These are phyloP conservation scores for Pseudomyrmex cubaensis DNA, from an alignment of 1,140 invertebrate genomes.

Conservation along the genomic window DNA sequence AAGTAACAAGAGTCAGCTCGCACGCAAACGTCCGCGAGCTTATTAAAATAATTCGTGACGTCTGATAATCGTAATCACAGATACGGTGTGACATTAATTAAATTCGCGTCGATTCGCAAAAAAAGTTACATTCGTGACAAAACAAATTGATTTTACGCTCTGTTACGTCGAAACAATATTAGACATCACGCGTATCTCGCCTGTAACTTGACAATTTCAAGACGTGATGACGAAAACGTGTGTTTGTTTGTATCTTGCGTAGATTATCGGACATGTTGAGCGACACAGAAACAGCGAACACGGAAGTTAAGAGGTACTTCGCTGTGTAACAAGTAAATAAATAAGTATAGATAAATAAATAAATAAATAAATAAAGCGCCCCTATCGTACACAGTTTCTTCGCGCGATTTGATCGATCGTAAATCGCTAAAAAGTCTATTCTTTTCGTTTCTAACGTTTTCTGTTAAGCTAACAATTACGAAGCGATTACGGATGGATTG, in stretches of 20 bases:
- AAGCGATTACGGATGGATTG: conserved; percentile 47
- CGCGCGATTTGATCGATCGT: not conserved
- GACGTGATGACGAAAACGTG: not conserved
- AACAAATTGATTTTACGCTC: conserved; percentile 5
- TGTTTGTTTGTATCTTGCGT: conserved; percentile 42
- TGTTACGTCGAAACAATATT: conserved; percentile 29
- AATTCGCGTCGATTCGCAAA: not conserved
- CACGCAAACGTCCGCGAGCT: conserved; percentile 62
- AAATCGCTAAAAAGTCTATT: conserved; percentile 7
- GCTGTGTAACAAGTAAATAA: conserved; percentile 59
- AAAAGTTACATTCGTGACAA: not conserved
- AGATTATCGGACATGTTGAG: conserved; percentile 48
- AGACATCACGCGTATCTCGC: conserved; percentile 46
- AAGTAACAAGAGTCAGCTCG: conserved; percentile 65
- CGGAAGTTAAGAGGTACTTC: conserved; percentile 57
- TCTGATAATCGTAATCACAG: conserved; percentile 68
- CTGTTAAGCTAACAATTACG: conserved; percentile 42
- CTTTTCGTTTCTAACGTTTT: conserved; percentile 8
- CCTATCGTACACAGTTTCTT: not conserved
- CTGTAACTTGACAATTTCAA: conserved; percentile 33
- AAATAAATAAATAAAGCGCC: conserved; percentile 46
- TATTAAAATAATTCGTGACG: conserved; percentile 40
- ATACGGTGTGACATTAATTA: conserved; percentile 58
- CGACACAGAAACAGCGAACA: conserved; percentile 28
- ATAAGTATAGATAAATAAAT: conserved; percentile 53